phyloP scores from a whole-genome alignment of 2,888 invertebrate species.

The Malacosoma neustria region DNA sequence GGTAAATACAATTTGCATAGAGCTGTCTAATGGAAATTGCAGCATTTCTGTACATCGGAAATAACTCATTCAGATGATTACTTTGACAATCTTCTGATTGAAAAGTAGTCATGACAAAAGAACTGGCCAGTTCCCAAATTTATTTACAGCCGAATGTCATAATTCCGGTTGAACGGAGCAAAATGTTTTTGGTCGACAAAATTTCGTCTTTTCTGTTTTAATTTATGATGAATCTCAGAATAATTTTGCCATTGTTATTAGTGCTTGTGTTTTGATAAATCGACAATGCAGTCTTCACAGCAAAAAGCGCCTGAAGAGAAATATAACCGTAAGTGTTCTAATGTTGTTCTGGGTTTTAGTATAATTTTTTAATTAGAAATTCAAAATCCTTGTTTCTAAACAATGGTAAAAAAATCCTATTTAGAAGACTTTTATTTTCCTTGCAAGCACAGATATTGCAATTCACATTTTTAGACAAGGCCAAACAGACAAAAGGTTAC shows the following conservation, averaged over 20 bases:
- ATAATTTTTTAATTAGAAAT: too few species aligned
- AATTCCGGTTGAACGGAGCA: constrained; percentile 22
- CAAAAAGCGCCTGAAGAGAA: constrained; percentile 20
- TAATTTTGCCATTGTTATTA: constrained; percentile 9
- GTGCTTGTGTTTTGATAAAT: constrained; percentile 3
- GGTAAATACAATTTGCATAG: constrained; percentile 61
- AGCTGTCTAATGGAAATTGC: constrained; percentile 58
- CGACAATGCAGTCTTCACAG: constrained; percentile 13
- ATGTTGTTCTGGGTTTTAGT: too few species aligned
- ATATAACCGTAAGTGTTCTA: constrained; percentile 31
- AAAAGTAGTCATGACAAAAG: constrained; percentile 51
- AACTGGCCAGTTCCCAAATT: constrained; percentile 57
- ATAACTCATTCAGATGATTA: constrained; percentile 54
- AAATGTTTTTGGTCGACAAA: constrained; percentile 41
- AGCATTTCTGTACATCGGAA: constrained; percentile 53
- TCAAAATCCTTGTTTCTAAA: too few species aligned
- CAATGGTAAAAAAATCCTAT: too few species aligned
- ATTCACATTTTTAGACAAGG: too few species aligned
- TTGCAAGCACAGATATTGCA: too few species aligned
- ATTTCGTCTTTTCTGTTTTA: constrained; percentile 23
- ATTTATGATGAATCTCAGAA: constrained; percentile 11
- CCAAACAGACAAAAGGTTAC: too few species aligned
- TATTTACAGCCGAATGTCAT: constrained; percentile 46
- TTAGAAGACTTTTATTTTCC: too few species aligned
- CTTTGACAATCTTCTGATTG: constrained; percentile 65